Base-by-base conservation (phyloP, 2,888 invertebrate species). In the Lumbricus terrestris region DNA sequence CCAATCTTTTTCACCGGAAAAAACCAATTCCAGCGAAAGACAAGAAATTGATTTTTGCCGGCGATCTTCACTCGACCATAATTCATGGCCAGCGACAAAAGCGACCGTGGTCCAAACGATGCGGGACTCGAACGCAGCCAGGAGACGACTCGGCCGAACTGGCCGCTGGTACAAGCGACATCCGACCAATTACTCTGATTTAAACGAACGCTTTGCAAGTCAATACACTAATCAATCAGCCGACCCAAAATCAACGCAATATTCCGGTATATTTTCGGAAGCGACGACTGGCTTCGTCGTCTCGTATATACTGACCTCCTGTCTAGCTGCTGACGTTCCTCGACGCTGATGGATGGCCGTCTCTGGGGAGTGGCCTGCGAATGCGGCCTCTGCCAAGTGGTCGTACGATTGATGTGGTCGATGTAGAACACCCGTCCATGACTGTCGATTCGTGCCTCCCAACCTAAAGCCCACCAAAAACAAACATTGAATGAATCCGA, bases 391-490 rank as follows among this genome's bases (percentile, higher is more conserved):
- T 97, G 97, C 99, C 99, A 99, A 42, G 98, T 98, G 4, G 99
- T 99, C 13, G 97, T 98, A 69, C 98, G 96, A 93, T 98, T 98
- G n/a, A 97, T 96, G 94, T 99, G 99, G 95, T 99, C 99, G 91
- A 99, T 98, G 95, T 99, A 99, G 95, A 99, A 99, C 90, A 98
- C 97, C 82, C 99, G 96, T 0, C 99, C 99, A 94, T 98, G 98
- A 93, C 97, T 97, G 95, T 99, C 99, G 96, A 98, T 97, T 91
- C 99, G 96, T 0, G 98, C 98, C 95, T 99, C 99, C 99, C 99
- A 99, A 40, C 98, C 98, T 96, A 93, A n/a, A n/a, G 83, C 90
- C 82, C 20, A 42, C 29, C 42, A 91, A 82, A 91, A 69, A 29
- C 69, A 69, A 69, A 6, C 8, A 11, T 15, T 69, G 69, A 69